Evolutionary conservation across 2,113 vertebrate genomes (phyloP), one percentile per base, ranked within the genome.

Genomic region (Nycticebus coucang): DNA sequence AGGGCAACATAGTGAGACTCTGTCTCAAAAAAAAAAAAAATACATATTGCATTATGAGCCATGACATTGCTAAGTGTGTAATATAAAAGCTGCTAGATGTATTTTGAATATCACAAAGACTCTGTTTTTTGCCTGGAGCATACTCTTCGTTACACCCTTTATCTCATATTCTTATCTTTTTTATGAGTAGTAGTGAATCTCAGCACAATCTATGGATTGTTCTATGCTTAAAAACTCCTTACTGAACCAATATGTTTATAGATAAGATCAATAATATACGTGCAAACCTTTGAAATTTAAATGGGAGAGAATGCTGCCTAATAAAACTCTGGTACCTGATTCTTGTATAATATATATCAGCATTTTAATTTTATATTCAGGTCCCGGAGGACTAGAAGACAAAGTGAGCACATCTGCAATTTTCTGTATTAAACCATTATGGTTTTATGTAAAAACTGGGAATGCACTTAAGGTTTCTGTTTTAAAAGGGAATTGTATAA

Each of bases 261-360:
- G 77, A 72, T 98, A 93, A 87, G 97, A 97, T 97, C 96, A 97
- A 97, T 95, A 97, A 96, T 97, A 95, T 71, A 81, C 79, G 87
- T 96, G 37, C 95, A 95, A 89, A 95, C 69, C n/a, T 87, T 98
- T 97, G 97, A 97, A 89, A 97, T 97, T 97, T 96, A 97, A 85
- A 88, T 91, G 87, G 94, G 88, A 33, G 91, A 88, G 96, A 92
- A 95, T 85, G 90, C 81, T 81, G 59, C 69, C 82, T 94, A 95
- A 96, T 97, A 96, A 96, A 95, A 96, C 78, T 88, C 93, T 89
- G 87, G 77, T 82, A 68, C 66, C 66, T 95, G 94, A 94, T 96
- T 97, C 96, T 96, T 97, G 95, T 89, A 86, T 85, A 97, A 72
- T 35, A 86, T 93, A 75, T 92, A 95, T 78, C 81, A 96, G 90